Conservation (phyloP, 2,113 vertebrate genomes). For the Delphinapterus leucas region DNA sequence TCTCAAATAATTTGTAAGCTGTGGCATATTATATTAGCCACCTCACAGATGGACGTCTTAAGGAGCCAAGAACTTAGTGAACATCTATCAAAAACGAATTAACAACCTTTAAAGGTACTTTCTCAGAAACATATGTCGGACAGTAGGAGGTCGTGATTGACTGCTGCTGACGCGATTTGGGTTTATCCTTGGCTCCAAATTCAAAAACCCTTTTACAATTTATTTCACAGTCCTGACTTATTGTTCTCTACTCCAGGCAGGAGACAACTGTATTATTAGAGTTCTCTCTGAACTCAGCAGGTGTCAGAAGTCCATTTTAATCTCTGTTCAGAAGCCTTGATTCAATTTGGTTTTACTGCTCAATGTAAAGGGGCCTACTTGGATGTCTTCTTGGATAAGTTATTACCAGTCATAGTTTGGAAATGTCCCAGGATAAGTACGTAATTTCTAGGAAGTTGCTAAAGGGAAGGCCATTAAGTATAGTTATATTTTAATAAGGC, state of each 20-base stretch:
- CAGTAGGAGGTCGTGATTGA: neutral
- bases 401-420: constrained; percentile 3
- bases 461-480: neutral
- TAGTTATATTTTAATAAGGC: neutral
- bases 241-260: neutral
- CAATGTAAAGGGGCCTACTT: neutral
- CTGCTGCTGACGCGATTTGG: neutral
- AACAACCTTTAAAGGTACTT: neutral
- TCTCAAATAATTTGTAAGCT: neutral
- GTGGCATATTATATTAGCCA: neutral
- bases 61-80: neutral
- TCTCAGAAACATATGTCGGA: neutral
- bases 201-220: neutral
- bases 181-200: neutral
- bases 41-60: neutral
- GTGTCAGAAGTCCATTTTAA: constrained; percentile 26
- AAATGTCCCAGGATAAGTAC: neutral
- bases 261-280: constrained; percentile 23
- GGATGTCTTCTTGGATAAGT: neutral
- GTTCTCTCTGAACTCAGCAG: neutral
- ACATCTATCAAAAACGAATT: neutral
- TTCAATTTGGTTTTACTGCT: constrained; percentile 26
- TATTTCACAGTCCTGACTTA: neutral
- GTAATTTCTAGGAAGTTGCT: neutral
- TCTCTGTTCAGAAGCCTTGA: constrained; percentile 1